These are phyloP conservation scores for Glomeris marginata DNA, from an alignment of 2,888 invertebrate genomes.

Conservation along the genomic window DNA sequence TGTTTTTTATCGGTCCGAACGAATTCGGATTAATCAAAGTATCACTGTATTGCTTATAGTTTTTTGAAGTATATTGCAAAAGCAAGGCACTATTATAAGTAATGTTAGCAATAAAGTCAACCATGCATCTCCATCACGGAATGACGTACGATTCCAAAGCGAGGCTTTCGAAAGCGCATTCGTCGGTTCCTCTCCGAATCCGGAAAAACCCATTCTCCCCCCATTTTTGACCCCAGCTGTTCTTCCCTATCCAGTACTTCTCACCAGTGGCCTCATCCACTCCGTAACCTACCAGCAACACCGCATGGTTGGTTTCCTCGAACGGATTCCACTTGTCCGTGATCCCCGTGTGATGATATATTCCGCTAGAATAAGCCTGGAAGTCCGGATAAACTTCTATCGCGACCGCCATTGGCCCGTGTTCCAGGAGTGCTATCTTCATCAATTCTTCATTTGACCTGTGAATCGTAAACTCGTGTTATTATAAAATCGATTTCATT, in stretches of 20 bases:
- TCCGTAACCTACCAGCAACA: constrained; percentile 36
- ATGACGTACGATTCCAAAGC: constrained; percentile 9
- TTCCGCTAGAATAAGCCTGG: constrained; percentile 28
- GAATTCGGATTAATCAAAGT: no score
- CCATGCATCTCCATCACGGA: no score
- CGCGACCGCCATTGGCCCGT: constrained; percentile 34
- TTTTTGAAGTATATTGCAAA: no score
- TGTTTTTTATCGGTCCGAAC: no score
- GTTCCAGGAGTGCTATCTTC: constrained; percentile 30
- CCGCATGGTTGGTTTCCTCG: constrained; percentile 34
- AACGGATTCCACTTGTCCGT: constrained; percentile 31
- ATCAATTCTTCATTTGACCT: constrained; percentile 35
- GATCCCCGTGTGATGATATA: constrained; percentile 32
- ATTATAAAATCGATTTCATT: not conserved
- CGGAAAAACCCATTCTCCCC: constrained; percentile 25
- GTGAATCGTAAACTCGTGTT: constrained; percentile 8
- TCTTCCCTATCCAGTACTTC: constrained; percentile 23
- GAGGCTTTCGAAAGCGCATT: constrained; percentile 13
- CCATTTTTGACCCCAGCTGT: constrained; percentile 24
- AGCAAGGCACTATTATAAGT: no score
- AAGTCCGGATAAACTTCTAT: constrained; percentile 35
- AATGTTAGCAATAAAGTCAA: no score
- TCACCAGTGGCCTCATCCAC: constrained; percentile 23
- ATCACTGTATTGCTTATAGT: no score
- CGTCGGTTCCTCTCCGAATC: constrained; percentile 22